Conservation (phyloP, 1,140 invertebrate species). For the Anoplophora glabripennis region DNA sequence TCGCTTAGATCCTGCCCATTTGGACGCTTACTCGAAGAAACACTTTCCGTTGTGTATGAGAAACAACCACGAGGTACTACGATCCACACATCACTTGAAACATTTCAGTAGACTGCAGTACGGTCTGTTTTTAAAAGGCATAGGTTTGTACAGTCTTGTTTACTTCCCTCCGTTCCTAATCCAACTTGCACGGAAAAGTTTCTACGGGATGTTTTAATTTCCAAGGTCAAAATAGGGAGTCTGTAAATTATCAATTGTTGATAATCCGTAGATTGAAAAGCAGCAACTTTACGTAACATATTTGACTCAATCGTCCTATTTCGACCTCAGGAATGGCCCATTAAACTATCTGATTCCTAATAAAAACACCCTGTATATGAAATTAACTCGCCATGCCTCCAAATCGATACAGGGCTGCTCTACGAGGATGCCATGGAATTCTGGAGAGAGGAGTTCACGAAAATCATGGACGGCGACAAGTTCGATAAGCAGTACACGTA, state of each 20-base stretch:
- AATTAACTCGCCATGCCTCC: too few species aligned
- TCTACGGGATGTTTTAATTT: too few species aligned
- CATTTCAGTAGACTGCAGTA: conserved; percentile 89
- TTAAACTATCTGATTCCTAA: too few species aligned
- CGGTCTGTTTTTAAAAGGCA: conserved; percentile 90
- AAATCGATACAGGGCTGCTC: conserved; percentile 28
- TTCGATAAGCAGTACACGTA: conserved; percentile 95
- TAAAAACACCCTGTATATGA: too few species aligned
- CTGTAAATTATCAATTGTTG: too few species aligned
- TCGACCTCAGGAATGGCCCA: too few species aligned
- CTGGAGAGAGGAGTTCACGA: conserved; percentile 89
- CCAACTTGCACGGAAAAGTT: not conserved
- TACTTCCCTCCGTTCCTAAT: too few species aligned
- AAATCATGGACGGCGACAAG: conserved; percentile 83
- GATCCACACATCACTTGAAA: conserved; percentile 80
- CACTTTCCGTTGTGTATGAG: conserved; percentile 96
- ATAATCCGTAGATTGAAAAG: too few species aligned
- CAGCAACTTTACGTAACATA: too few species aligned
- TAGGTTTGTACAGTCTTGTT: too few species aligned
- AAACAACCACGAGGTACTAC: conserved; percentile 76
- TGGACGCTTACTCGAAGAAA: conserved; percentile 72
- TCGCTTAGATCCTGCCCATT: conserved; percentile 49
- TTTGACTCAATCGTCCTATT: too few species aligned
- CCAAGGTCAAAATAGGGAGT: too few species aligned
- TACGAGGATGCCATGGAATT: conserved; percentile 57